These are phyloP conservation scores for Sebastes cheni DNA, from an alignment of 2,797 vertebrate genomes.

Conservation along the genomic window DNA sequence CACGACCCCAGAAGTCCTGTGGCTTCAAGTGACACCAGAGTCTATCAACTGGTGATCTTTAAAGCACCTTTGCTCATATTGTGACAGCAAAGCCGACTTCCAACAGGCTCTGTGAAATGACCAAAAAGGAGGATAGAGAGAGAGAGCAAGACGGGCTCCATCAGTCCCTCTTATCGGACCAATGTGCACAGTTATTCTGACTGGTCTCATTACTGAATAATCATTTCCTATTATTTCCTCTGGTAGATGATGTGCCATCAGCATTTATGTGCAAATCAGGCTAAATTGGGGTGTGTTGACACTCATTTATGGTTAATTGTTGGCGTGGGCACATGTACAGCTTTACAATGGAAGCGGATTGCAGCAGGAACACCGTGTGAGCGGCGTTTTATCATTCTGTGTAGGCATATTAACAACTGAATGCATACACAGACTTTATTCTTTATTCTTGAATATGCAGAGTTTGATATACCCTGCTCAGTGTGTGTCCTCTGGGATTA, in stretches of 20 bases:
- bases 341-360: neutral
- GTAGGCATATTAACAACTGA: neutral
- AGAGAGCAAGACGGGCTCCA: neutral
- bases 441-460: neutral
- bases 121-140: neutral
- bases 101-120: neutral
- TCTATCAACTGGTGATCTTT: neutral
- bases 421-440: neutral
- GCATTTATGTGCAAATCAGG: slow-evolving; percentile 10
- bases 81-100: neutral
- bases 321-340: neutral
- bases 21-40: neutral
- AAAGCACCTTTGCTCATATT: neutral
- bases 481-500: neutral
- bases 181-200: neutral
- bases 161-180: neutral
- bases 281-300: neutral
- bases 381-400: neutral
- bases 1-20: neutral
- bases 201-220: neutral
- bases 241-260: neutral
- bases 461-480: neutral
- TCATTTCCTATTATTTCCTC: neutral
- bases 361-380: neutral
- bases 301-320: neutral